These are phyloP conservation scores for Cheilosia vernalis DNA, from an alignment of 2,888 invertebrate species.

Conservation along the genomic window DNA sequence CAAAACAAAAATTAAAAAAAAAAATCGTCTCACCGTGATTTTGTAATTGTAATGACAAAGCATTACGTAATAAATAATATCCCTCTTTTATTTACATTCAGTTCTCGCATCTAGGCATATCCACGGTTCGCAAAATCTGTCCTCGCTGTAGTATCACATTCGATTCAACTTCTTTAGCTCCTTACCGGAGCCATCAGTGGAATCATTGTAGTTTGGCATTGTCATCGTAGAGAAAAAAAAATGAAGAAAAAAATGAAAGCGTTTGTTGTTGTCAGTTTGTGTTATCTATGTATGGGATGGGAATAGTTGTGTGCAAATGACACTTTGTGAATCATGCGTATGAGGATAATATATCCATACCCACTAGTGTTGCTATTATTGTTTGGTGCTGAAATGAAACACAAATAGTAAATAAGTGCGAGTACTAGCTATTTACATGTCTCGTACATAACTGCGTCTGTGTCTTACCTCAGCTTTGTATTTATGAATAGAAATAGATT, in stretches of 20 bases:
- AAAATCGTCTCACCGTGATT: background rate
- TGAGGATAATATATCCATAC: constrained; percentile 6
- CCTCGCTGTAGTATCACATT: constrained; percentile 24
- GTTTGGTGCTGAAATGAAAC: constrained; percentile 31
- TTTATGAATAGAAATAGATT: too few species aligned
- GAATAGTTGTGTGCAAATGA: constrained; percentile 40
- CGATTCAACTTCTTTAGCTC: constrained; percentile 25
- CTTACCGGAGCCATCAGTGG: constrained; percentile 36
- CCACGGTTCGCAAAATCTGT: constrained; percentile 12
- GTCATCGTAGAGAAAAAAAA: constrained; percentile 8
- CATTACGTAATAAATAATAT: constrained; percentile 41
- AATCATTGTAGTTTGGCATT: constrained; percentile 47
- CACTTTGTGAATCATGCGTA: constrained; percentile 54
- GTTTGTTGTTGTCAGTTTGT: constrained; percentile 42
- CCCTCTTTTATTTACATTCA: constrained; percentile 19
- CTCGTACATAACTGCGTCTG: background rate
- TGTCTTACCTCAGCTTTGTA: too few species aligned
- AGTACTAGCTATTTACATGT: background rate
- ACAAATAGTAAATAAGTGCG: constrained; percentile 6
- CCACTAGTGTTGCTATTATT: constrained; percentile 12
- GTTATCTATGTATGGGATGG: constrained; percentile 1
- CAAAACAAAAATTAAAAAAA: background rate
- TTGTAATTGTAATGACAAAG: constrained; percentile 22
- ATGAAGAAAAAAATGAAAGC: background rate
- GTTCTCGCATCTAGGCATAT: background rate